These are phyloP conservation scores for Melanerpes aurifrons DNA, from an alignment of 2,113 vertebrate species.

Conservation along the genomic window DNA sequence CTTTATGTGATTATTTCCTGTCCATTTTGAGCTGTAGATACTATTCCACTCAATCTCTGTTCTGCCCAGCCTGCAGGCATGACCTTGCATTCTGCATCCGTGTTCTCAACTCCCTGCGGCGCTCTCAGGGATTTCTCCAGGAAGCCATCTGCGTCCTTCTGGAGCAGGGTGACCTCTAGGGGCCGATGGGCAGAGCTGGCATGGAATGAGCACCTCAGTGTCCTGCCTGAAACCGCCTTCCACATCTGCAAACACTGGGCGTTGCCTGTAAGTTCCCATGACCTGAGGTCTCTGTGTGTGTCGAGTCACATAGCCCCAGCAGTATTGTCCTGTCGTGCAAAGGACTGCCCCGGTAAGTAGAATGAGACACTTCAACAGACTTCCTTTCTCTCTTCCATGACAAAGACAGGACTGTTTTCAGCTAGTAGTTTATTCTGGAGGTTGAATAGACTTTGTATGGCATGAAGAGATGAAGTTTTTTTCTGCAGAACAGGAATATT, in stretches of 20 bases:
- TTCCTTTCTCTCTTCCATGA: background rate
- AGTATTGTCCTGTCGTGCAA: background rate
- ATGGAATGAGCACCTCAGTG: background rate
- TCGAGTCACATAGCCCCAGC: background rate
- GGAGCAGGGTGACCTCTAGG: constrained; percentile 9
- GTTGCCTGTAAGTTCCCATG: background rate
- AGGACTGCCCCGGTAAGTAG: background rate
- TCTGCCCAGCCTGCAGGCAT: background rate
- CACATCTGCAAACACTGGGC: background rate
- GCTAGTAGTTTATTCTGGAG: background rate
- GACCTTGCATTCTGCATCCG: background rate
- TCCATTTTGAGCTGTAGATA: background rate
- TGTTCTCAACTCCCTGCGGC: background rate
- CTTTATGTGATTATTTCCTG: background rate
- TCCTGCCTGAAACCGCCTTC: background rate
- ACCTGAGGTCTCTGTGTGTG: background rate
- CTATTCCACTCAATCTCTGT: background rate
- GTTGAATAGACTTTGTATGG: background rate
- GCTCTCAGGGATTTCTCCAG: background rate
- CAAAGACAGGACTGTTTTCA: background rate
- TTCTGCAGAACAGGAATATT: background rate
- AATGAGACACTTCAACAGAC: background rate
- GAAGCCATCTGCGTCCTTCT: background rate
- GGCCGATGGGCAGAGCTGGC: background rate
- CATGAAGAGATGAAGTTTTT: background rate